Conservation (phyloP, 2,888 invertebrate genomes). For the Dyspetes luteomarginatus region DNA sequence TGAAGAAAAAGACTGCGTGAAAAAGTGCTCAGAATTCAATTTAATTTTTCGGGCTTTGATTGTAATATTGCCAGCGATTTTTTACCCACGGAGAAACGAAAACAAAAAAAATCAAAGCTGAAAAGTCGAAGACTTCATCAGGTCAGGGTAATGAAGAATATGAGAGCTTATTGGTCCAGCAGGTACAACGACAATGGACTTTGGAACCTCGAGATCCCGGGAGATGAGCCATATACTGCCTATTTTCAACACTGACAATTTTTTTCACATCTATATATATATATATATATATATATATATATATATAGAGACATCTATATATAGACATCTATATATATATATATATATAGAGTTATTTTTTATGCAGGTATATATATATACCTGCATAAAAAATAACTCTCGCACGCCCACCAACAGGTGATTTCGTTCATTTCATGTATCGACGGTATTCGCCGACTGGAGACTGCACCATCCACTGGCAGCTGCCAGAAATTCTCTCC, state of each 20-base stretch:
- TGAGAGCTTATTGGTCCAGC: background rate
- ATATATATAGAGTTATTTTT: conserved; percentile 15
- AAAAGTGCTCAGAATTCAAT: too few species aligned
- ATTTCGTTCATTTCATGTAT: conserved; percentile 72
- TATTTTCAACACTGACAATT: conserved; percentile 4
- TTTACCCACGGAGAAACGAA: too few species aligned
- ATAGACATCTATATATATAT: background rate
- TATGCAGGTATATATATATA: conserved; percentile 14
- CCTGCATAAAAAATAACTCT: conserved; percentile 25
- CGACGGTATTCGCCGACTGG: conserved; percentile 60
- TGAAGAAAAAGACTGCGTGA: too few species aligned
- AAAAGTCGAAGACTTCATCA: background rate
- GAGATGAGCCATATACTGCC: conserved; percentile 15
- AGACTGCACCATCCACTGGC: conserved; percentile 66
- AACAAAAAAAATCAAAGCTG: background rate
- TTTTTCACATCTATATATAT: background rate
- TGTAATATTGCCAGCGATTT: too few species aligned
- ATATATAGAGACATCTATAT: too few species aligned
- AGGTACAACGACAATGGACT: background rate
- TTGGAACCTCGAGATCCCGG: conserved; percentile 20
- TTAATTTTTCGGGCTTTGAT: too few species aligned
- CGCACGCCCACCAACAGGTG: conserved; percentile 71
- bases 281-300: too few species aligned
- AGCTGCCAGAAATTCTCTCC: conserved; percentile 63
- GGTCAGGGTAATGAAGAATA: background rate